Percentiles rank a stretch among this genome's conserved stretches.
These are phyloP conservation scores for Ditula angustiorana DNA, from an alignment of 2,888 invertebrate genomes.

Conservation along the genomic window DNA sequence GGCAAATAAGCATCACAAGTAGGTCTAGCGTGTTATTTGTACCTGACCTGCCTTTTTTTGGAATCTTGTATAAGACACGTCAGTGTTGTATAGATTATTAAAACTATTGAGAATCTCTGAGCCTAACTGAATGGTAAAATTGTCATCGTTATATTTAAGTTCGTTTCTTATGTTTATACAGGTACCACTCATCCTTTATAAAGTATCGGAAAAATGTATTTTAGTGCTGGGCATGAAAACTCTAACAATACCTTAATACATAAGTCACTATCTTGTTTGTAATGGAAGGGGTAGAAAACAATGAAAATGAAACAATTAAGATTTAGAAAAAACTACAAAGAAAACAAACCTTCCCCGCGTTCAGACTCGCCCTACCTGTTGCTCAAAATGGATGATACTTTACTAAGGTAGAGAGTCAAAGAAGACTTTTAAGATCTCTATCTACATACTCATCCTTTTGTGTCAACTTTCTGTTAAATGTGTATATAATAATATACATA, in stretches of 20 bases:
- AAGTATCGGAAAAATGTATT: constrained; percentile 4
- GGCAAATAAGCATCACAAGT: constrained; percentile 31
- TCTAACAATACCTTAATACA: too few species aligned
- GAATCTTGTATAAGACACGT: constrained; percentile 29
- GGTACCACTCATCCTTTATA: constrained; percentile 8
- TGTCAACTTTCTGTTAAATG: constrained; percentile 2
- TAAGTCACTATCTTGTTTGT: too few species aligned
- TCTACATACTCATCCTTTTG: neutral
- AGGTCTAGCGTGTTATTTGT: constrained; percentile 25
- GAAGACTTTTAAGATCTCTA: constrained; percentile 10
- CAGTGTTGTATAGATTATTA: constrained; percentile 30
- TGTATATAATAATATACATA: constrained; percentile 9
- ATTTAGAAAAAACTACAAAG: neutral
- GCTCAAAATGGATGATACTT: constrained; percentile 18
- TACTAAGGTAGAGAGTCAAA: constrained; percentile 7
- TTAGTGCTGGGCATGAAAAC: neutral
- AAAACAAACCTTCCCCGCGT: neutral
- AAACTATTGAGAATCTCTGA: constrained; percentile 41
- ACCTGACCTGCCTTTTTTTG: constrained; percentile 36
- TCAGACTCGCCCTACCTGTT: constrained; percentile 21
- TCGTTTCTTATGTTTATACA: constrained; percentile 15
- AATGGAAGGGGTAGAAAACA: too few species aligned
- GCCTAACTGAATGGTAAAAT: constrained; percentile 59
- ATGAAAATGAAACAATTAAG: neutral
- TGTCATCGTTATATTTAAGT: constrained; percentile 35